Evolutionary conservation across 92 coral and sea anemone species (phyloP).

Genomic region (Actinernus sp.): DNA sequence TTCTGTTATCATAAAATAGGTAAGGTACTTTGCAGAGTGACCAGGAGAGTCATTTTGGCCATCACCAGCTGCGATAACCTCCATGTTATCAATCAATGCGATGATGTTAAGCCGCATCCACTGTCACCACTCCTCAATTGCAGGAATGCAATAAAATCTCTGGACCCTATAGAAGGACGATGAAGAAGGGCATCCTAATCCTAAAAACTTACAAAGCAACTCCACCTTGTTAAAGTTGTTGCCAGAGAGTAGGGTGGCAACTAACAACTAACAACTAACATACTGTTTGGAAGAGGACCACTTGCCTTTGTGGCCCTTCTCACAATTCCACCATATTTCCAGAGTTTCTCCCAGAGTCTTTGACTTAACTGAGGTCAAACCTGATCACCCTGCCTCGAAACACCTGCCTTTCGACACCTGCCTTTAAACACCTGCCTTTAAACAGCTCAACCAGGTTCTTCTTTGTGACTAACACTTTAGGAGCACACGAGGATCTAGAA

Average conservation of each 20-base stretch:
- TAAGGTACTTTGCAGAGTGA: constrained; percentile 39
- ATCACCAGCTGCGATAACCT: constrained; percentile 54
- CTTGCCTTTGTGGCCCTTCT: constrained; percentile 30
- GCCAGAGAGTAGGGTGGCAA: constrained; percentile 42
- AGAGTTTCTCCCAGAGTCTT: constrained; percentile 3
- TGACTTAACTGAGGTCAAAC: background rate
- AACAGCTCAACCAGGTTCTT: too few relatives aligned
- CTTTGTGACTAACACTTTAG: too few relatives aligned
- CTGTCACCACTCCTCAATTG: constrained; percentile 50
- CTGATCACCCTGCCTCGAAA: background rate
- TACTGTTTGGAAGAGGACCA: constrained; percentile 47
- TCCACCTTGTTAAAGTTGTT: constrained; percentile 45
- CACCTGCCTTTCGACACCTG: background rate
- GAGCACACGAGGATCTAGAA: too few relatives aligned
- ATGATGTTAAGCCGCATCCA: constrained; percentile 30
- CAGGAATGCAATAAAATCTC: constrained; percentile 41
- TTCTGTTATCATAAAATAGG: constrained; percentile 9
- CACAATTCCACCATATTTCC: constrained; percentile 14
- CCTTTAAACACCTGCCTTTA: background rate
- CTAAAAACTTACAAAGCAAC: constrained; percentile 26
- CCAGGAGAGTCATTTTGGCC: constrained; percentile 67
- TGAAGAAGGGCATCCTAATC: constrained; percentile 24
- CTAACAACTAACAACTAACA: constrained; percentile 28
- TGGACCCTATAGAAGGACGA: constrained; percentile 34
- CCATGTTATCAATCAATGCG: constrained; percentile 13